These are phyloP conservation scores for Sinonovacula constricta DNA, from an alignment of 1,140 invertebrate genomes.

Conservation along the genomic window DNA sequence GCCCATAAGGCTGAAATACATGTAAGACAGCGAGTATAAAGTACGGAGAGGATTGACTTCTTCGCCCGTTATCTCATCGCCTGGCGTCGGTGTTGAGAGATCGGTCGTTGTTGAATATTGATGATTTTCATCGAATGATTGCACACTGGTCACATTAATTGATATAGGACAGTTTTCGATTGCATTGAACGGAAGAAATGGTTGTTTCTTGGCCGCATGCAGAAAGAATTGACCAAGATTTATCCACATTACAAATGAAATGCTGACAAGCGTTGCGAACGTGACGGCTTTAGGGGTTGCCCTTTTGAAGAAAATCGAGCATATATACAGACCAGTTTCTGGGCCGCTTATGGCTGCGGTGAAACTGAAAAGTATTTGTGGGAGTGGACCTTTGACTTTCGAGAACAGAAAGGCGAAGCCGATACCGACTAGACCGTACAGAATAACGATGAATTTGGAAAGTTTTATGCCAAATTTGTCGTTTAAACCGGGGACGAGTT, in stretches of 20 bases:
- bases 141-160: too few species aligned
- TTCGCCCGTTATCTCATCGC: too few species aligned
- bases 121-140: too few species aligned
- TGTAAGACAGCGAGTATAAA: conserved; percentile 25
- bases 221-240: conserved; percentile 24
- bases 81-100: too few species aligned
- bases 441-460: conserved; percentile 13
- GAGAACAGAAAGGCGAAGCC: conserved; percentile 25
- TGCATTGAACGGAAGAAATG: conserved; percentile 13
- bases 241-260: conserved; percentile 20
- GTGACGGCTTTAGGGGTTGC: conserved; percentile 16
- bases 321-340: conserved; percentile 14
- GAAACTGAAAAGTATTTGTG: conserved; percentile 13
- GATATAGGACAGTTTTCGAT: conserved; percentile 37
- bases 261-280: neutral
- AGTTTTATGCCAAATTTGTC: conserved; percentile 13
- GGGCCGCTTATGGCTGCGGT: conserved; percentile 15
- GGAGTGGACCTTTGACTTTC: conserved; percentile 30
- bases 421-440: conserved; percentile 20
- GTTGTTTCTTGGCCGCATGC: neutral
- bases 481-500: neutral
- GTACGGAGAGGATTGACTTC: too few species aligned
- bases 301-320: conserved; percentile 16
- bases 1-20: conserved; percentile 28
- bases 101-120: too few species aligned